Percentiles rank a stretch among this genome's conserved stretches.
These are phyloP conservation scores for Dysidea cf. avara DNA, from an alignment of 37 sponge, comb jelly and placozoan species.

Conservation along the genomic window DNA sequence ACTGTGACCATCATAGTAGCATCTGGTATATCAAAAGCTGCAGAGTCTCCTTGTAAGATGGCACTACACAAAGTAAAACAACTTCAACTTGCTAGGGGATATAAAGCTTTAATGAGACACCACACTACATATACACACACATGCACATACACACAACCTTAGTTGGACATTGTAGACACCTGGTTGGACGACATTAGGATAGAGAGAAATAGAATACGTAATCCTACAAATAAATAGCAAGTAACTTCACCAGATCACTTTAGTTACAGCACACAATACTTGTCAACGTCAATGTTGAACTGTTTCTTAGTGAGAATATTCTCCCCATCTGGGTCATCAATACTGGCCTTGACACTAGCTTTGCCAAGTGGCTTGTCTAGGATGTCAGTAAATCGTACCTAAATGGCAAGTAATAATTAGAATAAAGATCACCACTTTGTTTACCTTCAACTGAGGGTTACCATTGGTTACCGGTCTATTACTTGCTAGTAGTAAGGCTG, in stretches of 20 bases:
- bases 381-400: conserved; percentile 28
- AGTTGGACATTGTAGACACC: background rate
- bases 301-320: background rate
- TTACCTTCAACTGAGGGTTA: conserved; percentile 35
- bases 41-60: no score
- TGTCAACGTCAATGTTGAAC: conserved; percentile 24
- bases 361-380: conserved; percentile 11
- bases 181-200: background rate
- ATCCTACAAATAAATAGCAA: background rate
- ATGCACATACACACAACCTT: conserved; percentile 1
- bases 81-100: no score
- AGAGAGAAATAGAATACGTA: no score
- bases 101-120: no score
- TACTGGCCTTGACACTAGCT: conserved; percentile 16
- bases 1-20: conserved; percentile 41
- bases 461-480: conserved; percentile 10
- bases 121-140: background rate
- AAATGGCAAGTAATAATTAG: background rate
- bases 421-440: background rate
- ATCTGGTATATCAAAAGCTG: no score
- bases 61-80: no score
- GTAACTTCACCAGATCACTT: no score
- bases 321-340: conserved; percentile 16
- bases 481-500: conserved; percentile 9
- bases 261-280: no score